These are phyloP conservation scores for Nasonia vitripennis DNA, from an alignment of 1,140 invertebrate genomes.

Conservation along the genomic window DNA sequence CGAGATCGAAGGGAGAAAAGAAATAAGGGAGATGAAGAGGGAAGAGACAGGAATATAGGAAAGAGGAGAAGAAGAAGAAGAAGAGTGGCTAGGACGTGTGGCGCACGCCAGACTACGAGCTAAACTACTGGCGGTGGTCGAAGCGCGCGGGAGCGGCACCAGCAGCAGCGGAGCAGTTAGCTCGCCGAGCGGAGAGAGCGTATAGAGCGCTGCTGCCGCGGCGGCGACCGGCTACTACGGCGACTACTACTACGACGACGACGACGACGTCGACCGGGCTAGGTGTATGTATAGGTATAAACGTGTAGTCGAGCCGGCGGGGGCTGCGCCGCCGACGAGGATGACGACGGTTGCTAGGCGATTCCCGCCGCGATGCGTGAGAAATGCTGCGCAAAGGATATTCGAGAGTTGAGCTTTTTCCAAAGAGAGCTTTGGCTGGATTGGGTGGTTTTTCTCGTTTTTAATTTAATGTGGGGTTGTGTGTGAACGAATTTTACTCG, in stretches of 20 bases:
- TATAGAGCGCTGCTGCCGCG: constrained; percentile 38
- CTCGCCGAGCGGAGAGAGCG: not conserved
- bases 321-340: constrained; percentile 2
- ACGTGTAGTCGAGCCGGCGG: not conserved
- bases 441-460: too few species aligned
- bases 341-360: constrained; percentile 52
- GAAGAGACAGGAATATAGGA: not conserved
- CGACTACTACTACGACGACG: constrained; percentile 46
- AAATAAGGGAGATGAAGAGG: not conserved
- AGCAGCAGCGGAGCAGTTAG: not conserved
- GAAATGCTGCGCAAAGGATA: not conserved
- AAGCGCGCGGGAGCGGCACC: constrained; percentile 36
- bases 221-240: constrained; percentile 48
- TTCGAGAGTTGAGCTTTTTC: too few species aligned
- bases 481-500: too few species aligned
- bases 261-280: constrained; percentile 45
- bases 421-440: too few species aligned
- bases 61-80: constrained; percentile 34
- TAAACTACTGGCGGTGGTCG: constrained; percentile 59
- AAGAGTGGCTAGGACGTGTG: constrained; percentile 48
- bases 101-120: constrained; percentile 62
- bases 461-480: too few species aligned
- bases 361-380: constrained; percentile 43
- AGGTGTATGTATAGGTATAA: constrained; percentile 14
- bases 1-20: not conserved